Evolutionary conservation across 2,888 invertebrate genomes (phyloP).

Genomic region (Shargacucullia verbasci): DNA sequence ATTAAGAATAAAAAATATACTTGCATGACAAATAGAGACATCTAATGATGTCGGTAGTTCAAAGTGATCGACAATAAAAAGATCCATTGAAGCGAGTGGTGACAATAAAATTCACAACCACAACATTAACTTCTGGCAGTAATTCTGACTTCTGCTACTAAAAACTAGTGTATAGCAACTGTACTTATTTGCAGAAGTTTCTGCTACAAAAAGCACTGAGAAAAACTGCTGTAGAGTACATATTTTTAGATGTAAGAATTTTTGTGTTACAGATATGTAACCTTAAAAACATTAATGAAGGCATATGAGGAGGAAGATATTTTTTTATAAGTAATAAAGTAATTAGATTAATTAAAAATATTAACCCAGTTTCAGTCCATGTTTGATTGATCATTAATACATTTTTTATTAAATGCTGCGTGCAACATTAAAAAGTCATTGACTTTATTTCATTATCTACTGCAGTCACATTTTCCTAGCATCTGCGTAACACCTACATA

Average conservation of each 20-base stretch:
- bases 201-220: too few species aligned
- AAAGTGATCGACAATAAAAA: too few species aligned
- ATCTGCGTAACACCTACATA: conserved; percentile 27
- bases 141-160: too few species aligned
- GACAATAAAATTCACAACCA: too few species aligned
- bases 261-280: neutral
- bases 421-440: conserved; percentile 27
- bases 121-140: too few species aligned
- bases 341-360: conserved; percentile 5
- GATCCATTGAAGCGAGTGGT: too few species aligned
- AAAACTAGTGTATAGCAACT: too few species aligned
- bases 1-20: conserved; percentile 15
- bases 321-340: neutral
- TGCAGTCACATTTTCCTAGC: conserved; percentile 13
- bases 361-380: conserved; percentile 4
- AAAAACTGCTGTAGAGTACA: too few species aligned
- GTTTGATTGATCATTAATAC: conserved; percentile 15
- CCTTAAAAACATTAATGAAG: conserved; percentile 1
- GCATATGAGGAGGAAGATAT: conserved; percentile 2
- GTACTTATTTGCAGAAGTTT: too few species aligned
- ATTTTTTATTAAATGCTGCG: conserved; percentile 10
- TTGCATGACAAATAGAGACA: too few species aligned
- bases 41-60: too few species aligned
- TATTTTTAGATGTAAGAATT: too few species aligned
- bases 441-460: conserved; percentile 19